These are phyloP conservation scores for Sebastes matsubarae DNA, from an alignment of 2,797 vertebrate genomes.

Conservation along the genomic window DNA sequence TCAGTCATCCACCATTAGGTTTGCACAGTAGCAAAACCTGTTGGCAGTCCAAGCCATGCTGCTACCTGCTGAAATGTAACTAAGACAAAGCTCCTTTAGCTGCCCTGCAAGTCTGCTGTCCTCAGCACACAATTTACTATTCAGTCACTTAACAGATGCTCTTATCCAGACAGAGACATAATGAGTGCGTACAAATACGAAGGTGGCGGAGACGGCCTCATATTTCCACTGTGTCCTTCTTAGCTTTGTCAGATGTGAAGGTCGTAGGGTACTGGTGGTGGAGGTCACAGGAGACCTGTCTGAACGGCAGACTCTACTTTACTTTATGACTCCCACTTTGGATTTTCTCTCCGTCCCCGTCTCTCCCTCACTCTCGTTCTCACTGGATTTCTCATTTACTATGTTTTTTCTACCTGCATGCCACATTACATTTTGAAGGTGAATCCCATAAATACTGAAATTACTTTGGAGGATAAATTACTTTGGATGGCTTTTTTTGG, in stretches of 20 bases:
- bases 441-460: conserved; percentile 85
- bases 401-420: conserved; percentile 76
- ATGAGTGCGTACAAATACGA: conserved; percentile 69
- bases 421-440: conserved; percentile 87
- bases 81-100: conserved; percentile 81
- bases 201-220: conserved; percentile 40
- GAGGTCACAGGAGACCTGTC: conserved; percentile 73
- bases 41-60: conserved; percentile 74
- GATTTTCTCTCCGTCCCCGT: conserved; percentile 48
- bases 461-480: conserved; percentile 83
- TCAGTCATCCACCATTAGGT: conserved; percentile 80
- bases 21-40: conserved; percentile 77
- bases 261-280: conserved; percentile 43
- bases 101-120: conserved; percentile 71
- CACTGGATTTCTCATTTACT: conserved; percentile 72
- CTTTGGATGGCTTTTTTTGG: conserved; percentile 57
- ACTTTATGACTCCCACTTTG: conserved; percentile 77
- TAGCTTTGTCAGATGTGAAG: conserved; percentile 75
- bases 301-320: conserved; percentile 70
- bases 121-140: conserved; percentile 75
- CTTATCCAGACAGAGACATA: conserved; percentile 68
- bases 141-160: conserved; percentile 77
- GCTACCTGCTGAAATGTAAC: conserved; percentile 77
- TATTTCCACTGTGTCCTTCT: conserved; percentile 61
- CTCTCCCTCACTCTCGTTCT: conserved; percentile 39